These are phyloP conservation scores for Delia radicum DNA, from an alignment of 1,140 invertebrate species.

Conservation along the genomic window DNA sequence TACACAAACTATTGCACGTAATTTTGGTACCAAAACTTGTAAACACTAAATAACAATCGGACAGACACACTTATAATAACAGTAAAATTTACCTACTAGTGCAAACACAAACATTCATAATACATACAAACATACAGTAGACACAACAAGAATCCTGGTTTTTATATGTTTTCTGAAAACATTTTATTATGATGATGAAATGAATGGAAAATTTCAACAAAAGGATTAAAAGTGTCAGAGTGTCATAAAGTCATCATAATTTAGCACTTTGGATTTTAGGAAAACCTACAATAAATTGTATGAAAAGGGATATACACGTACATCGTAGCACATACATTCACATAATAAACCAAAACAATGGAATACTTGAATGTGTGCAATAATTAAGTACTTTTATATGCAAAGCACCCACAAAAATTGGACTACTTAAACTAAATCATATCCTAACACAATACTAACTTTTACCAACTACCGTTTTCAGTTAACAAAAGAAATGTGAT, in stretches of 20 bases:
- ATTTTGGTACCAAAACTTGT: background rate
- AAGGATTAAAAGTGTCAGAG: slow-evolving; percentile 14
- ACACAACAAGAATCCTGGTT: too few relatives aligned
- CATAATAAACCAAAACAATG: background rate
- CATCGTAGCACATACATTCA: too few relatives aligned
- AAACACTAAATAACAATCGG: background rate
- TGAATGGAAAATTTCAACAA: slow-evolving; percentile 8
- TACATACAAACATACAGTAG: background rate
- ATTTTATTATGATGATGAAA: background rate
- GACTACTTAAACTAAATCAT: background rate
- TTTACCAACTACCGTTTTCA: too few relatives aligned
- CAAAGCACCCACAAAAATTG: slow-evolving; percentile 18
- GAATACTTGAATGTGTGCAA: background rate
- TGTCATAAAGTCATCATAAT: slow-evolving; percentile 22
- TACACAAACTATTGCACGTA: background rate
- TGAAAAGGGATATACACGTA: background rate
- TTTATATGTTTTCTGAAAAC: too few relatives aligned
- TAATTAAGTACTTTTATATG: slow-evolving; percentile 18
- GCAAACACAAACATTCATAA: background rate
- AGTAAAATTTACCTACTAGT: background rate
- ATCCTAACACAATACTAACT: background rate
- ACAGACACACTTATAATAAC: background rate
- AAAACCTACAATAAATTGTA: background rate
- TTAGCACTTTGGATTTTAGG: slow-evolving; percentile 1
- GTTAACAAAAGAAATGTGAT: slow-evolving; percentile 1